phyloP scores from a whole-genome alignment of 2,113 vertebrate species.

The Ailuropoda melanoleuca region DNA sequence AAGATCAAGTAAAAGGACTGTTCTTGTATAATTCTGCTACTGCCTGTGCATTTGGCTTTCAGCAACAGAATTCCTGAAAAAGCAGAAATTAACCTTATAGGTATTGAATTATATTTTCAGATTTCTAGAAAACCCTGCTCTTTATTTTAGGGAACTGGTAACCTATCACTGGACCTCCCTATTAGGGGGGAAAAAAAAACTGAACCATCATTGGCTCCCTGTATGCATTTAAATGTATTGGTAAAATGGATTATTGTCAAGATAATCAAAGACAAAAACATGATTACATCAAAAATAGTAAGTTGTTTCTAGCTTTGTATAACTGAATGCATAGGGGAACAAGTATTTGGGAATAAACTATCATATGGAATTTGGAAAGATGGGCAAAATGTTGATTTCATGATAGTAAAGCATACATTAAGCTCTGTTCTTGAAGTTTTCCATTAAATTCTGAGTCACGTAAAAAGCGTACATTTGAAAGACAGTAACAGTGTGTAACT shows the following conservation, averaged over 20 bases:
- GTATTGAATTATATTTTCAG: neutral
- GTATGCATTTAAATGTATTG: neutral
- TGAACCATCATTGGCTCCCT: neutral
- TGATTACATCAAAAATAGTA: neutral
- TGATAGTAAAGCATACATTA: neutral
- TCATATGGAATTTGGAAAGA: neutral
- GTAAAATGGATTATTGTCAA: neutral
- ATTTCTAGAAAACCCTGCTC: neutral
- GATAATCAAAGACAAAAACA: neutral
- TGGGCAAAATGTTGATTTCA: neutral
- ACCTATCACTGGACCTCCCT: neutral
- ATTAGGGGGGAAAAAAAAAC: neutral
- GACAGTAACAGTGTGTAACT: neutral
- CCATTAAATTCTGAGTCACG: neutral
- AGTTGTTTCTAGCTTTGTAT: neutral
- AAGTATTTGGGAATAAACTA: neutral
- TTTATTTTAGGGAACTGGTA: neutral
- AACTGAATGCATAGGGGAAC: neutral
- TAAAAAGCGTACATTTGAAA: neutral
- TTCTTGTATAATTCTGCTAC: neutral
- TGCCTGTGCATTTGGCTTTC: neutral
- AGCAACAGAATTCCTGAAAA: slow-evolving; percentile 17
- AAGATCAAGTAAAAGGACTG: neutral
- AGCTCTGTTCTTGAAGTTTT: neutral
- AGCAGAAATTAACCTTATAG: neutral